phyloP scores from a whole-genome alignment of 92 coral and sea anemone genomes.

The Actinernus sp. region DNA sequence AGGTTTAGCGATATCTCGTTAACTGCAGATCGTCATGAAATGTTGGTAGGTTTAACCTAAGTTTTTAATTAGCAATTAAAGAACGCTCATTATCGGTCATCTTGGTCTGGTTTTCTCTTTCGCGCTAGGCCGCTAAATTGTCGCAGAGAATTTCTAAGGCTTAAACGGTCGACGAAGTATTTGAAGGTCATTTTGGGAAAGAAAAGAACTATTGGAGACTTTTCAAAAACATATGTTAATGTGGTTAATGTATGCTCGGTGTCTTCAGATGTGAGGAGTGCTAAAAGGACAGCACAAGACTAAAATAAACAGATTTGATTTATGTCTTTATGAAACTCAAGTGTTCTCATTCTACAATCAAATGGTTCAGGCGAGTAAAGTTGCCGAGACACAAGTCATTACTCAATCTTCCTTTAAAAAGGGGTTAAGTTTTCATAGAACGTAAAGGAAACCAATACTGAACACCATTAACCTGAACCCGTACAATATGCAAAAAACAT shows the following conservation, averaged over 20 bases:
- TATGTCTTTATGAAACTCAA: background rate
- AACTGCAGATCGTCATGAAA: constrained; percentile 14
- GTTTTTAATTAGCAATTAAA: constrained; percentile 31
- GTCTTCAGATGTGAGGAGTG: background rate
- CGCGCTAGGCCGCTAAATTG: constrained; percentile 5
- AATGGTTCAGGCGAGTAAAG: background rate
- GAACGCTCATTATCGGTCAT: constrained; percentile 20
- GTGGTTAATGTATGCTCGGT: background rate
- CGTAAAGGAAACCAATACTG: too few species aligned
- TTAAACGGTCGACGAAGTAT: background rate
- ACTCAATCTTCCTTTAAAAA: too few species aligned
- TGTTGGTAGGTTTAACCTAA: background rate
- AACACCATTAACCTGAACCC: too few species aligned
- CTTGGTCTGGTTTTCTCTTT: constrained; percentile 2
- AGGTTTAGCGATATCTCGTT: constrained; percentile 5
- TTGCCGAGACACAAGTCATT: background rate
- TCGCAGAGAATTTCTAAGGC: constrained; percentile 13
- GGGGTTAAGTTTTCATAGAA: too few species aligned
- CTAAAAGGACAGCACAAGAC: background rate
- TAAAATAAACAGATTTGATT: background rate
- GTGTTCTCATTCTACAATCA: background rate
- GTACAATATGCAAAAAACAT: too few species aligned
- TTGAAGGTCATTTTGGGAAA: constrained; percentile 1
- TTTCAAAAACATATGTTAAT: background rate
- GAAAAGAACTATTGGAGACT: background rate